Base-by-base conservation (phyloP, 64 coral and sea anemone genomes). In the Dendronephthya gigantea region DNA sequence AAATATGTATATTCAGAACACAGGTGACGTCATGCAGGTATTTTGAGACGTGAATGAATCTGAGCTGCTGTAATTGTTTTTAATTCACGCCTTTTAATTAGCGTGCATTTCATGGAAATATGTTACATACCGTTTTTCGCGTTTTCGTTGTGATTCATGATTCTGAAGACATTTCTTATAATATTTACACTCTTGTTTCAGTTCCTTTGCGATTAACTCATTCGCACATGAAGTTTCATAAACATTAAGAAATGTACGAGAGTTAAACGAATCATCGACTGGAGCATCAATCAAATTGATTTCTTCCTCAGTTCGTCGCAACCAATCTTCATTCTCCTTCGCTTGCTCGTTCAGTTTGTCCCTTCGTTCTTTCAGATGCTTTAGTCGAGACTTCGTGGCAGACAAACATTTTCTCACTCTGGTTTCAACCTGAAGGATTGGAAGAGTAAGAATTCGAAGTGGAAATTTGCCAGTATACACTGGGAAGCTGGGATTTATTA, bases 111-210 rank as follows among this genome's bases (percentile, higher is more conserved):
- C 50, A 52, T 9, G 50, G 13, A 2, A 52, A 52, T 35, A 19
- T 19, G 36, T 79, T 12, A 79, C 72, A 79, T 79, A 79, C 72
- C 72, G 30, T 39, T 35, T 79, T 79, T 79, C 72, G 15, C 72
- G 72, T 79, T 79, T 79, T 79, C 72, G 34, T 39, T 79, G 72
- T 28, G 2, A 36, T 35, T 35, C 72, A 29, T 79, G 17, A 34
- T 79, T 35, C 29, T 3, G 19, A 16, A 79, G 15, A 35, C 72
- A 79, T 79, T 79, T 79, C 22, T 79, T 79, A 19, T 79, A 79
- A 34, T 79, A 79, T 79, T 79, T 79, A 34, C 72, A 79, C 37
- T 79, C 32, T 79, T 79, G 27, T 34, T 79, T 29, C 17, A 79
- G 72, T 39, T 79, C 72, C 15, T 79, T 79, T 6, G 30, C 36